Evolutionary conservation across 2,113 vertebrate genomes (phyloP).

Genomic region (Thalassoma bifasciatum): DNA sequence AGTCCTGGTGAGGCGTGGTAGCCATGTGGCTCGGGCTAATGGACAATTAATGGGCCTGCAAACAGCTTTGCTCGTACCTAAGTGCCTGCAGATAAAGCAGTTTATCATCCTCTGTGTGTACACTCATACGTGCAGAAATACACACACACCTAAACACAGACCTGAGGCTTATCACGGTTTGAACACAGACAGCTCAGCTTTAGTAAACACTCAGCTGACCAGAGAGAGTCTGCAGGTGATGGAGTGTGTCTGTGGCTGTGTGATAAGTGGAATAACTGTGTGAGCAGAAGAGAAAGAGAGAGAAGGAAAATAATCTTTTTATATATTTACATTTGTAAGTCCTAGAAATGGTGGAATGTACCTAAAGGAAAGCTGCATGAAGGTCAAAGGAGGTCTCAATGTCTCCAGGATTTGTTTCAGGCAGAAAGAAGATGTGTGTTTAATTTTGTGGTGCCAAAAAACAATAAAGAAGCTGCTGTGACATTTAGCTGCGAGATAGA

Average conservation of each 20-base stretch:
- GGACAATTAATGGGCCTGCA: constrained; percentile 77
- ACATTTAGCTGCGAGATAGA: too few species aligned
- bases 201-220: constrained; percentile 39
- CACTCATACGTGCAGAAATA: constrained; percentile 28
- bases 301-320: too few species aligned
- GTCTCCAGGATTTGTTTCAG: too few species aligned
- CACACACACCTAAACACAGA: not conserved
- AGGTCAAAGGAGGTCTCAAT: too few species aligned
- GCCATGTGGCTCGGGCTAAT: constrained; percentile 69
- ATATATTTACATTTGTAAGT: too few species aligned
- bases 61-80: constrained; percentile 56
- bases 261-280: not conserved
- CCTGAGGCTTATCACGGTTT: constrained; percentile 37
- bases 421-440: too few species aligned
- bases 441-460: too few species aligned
- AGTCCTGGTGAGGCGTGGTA: constrained; percentile 36
- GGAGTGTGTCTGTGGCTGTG: constrained; percentile 2
- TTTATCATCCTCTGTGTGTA: constrained; percentile 42
- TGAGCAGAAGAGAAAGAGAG: not conserved
- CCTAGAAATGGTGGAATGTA: too few species aligned
- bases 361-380: too few species aligned
- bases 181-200: constrained; percentile 48
- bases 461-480: too few species aligned
- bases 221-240: not conserved
- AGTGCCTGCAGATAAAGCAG: constrained; percentile 51